Base-by-base conservation (phyloP, 2,888 invertebrate genomes). In the Chironomus tentans region DNA sequence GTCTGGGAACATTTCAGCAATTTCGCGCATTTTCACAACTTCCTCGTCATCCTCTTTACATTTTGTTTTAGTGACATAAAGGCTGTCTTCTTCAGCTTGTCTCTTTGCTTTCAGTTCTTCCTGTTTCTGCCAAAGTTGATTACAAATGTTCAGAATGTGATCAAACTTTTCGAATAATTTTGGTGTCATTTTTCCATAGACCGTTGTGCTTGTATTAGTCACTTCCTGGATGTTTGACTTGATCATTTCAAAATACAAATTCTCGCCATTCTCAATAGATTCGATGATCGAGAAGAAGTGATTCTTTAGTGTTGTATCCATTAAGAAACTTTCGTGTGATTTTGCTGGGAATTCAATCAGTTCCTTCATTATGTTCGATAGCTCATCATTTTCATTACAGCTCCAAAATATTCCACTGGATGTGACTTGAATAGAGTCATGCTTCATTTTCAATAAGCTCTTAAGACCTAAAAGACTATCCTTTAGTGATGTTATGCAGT, bases 121-220 rank as follows among this genome's bases (percentile, higher is more conserved):
- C 79, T 94, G 92, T 77, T 88, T 86, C 80, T 90, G 89, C 95
- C 96, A 97, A 0, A 89, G 85, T 75, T 86, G 82, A 22, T 92
- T 90, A 72, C 93, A 87, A 62, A 87, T 84, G 73, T 86, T 85
- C 0, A 92, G 81, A 0, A 90, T 85, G 0, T 82, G 82, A 76
- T 87, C 84, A 65, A 91, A 85, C 1, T 86, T 83, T 0, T 80
- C 78, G 79, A 87, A 86, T 0, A 83, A 79, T 0, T 81, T 79
- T 6, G 82, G 81, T 69, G 87, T 86, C 0, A 88, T 80, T 61
- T 82, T 83, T 21, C 72, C 61, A 24, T 87, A 85, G 13, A 86
- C 83, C 0, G 90, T 85, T 0, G 85, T 83, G 74, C 90, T 87
- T 47, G 88, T 84, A 85, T 92, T 92, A 77, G 87, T 87, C 4